Evolutionary conservation across 2,888 invertebrate genomes (phyloP), one percentile per base, ranked within the genome.

Genomic region (Exocentrus adspersus): DNA sequence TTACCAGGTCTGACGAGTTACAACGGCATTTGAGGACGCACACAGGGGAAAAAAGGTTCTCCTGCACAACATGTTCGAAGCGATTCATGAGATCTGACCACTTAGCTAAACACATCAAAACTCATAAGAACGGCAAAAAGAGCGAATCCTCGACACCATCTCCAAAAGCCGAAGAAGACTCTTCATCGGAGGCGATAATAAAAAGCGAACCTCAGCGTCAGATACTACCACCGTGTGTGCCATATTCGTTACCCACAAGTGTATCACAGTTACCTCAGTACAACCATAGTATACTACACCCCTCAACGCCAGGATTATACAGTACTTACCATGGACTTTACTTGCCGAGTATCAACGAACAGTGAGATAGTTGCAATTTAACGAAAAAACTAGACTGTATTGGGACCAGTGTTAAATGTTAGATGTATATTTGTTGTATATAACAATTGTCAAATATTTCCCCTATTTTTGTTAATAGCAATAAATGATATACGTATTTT

Each of bases 61-160:
- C 90, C 1, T 97, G 97, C 78, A 88, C 90, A 43, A 86, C 90
- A n/a, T 97, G 97, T 81, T 87, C 90, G 37, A 97, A 97, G 80
- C 87, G 93, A 51, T 97, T 97, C 82, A 95, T 95, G 90, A 86
- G 97, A 16, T 94, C 94, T 67, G 97, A 97, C 80, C 97, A 97
- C 80, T 86, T 97, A n/a, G 91, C 90, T 65, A 97, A 97, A 81
- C 97, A 97, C 81, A 89, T 91, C 68, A 95, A 95, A 80, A 97
- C 95, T 0, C 97, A 97, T 74, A 88, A 89, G 21, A 90, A 89
- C 69, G 85, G 16, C 61, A 72, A 54, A 64, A 60, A 54, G 43
- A 54, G 21, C 12, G 63, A 59, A 58, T 60, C 20, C 3, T 32
- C 46, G 12, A 1, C 21, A 14, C 30, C 57, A 0, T 12, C 54